These are phyloP conservation scores for Yponomeuta sedellus DNA, from an alignment of 2,888 invertebrate species.

Conservation along the genomic window DNA sequence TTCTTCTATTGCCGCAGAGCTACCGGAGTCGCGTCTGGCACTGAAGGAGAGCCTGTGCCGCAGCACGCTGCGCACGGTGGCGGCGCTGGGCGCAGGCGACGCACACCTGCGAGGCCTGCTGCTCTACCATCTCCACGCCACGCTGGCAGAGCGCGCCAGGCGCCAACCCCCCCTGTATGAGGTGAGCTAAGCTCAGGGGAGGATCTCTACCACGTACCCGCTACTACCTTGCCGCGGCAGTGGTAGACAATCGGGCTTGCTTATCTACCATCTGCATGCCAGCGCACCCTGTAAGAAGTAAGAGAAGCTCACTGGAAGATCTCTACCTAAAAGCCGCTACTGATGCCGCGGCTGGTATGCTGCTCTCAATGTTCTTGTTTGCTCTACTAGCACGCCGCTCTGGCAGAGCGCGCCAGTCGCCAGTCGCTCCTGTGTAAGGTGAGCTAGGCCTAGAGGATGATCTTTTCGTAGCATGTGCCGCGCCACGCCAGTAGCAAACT, in stretches of 20 bases:
- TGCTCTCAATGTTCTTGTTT: no score
- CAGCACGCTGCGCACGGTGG: constrained; percentile 74
- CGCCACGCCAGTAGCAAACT: constrained; percentile 26
- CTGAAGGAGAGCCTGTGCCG: constrained; percentile 78
- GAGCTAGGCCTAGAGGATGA: no score
- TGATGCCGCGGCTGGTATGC: no score
- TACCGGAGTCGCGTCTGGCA: constrained; percentile 73
- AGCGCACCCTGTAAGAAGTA: no score
- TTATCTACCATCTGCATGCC: constrained; percentile 72
- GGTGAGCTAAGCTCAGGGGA: constrained; percentile 30
- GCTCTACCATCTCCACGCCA: constrained; percentile 71
- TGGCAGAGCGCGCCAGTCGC: no score
- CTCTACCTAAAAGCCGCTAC: no score
- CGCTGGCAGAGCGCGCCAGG: constrained; percentile 69
- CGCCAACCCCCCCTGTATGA: constrained; percentile 63
- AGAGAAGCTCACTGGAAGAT: no score
- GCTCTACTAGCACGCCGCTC: no score
- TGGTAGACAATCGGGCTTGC: constrained; percentile 53
- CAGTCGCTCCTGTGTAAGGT: no score
- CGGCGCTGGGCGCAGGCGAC: constrained; percentile 76
- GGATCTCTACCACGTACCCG: neutral
- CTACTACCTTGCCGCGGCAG: no score
- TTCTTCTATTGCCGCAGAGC: constrained; percentile 56
- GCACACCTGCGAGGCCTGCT: constrained; percentile 68
- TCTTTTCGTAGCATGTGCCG: no score